Conservation (phyloP, 2,888 invertebrate species). For the Heteromurus nitidus region DNA sequence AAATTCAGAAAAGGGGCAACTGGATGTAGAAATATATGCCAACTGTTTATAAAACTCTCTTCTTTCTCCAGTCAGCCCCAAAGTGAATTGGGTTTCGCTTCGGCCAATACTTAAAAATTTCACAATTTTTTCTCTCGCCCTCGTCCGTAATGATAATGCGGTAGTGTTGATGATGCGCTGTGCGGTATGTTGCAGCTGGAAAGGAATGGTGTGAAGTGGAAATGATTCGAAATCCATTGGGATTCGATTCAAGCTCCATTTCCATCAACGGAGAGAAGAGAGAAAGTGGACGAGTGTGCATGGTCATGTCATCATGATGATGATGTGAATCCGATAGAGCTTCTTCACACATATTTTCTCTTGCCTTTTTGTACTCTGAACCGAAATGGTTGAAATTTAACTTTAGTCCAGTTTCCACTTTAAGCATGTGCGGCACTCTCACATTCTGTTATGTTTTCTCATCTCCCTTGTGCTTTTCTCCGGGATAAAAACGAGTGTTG, state of each 20-base stretch:
- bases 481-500: too few relatives aligned
- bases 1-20: too few relatives aligned
- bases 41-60: too few relatives aligned
- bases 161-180: conserved; percentile 12
- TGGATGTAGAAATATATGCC: too few relatives aligned
- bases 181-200: conserved; percentile 2
- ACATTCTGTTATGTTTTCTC: background rate
- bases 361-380: conserved; percentile 2
- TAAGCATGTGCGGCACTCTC: conserved; percentile 6
- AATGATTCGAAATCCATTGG: conserved; percentile 65
- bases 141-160: conserved; percentile 17
- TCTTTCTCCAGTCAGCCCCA: background rate
- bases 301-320: conserved; percentile 13
- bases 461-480: conserved; percentile 29
- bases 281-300: conserved; percentile 25
- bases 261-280: conserved; percentile 48
- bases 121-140: background rate
- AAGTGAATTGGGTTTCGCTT: conserved; percentile 2
- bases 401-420: conserved; percentile 29
- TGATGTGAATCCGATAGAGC: conserved; percentile 51
- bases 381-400: conserved; percentile 36
- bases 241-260: conserved; percentile 61
- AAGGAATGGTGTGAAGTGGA: conserved; percentile 60
- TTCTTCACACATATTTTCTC: too few relatives aligned
- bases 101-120: background rate